Percentiles rank a stretch among this genome's conserved stretches.
These are phyloP conservation scores for Thinocorus orbignyianus DNA, from an alignment of 2,113 vertebrate species.

Conservation along the genomic window DNA sequence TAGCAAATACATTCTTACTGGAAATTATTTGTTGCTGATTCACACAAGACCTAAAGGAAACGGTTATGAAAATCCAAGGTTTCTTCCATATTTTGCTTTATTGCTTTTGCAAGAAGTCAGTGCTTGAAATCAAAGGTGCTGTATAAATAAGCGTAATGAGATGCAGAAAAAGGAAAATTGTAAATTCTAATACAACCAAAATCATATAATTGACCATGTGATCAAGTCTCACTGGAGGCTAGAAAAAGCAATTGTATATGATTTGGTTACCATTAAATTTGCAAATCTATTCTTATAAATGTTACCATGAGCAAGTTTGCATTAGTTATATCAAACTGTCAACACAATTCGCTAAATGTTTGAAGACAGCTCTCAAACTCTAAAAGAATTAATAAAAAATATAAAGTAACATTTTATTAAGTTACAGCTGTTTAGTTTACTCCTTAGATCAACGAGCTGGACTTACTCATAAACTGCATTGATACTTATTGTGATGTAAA, in stretches of 20 bases:
- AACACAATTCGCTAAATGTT: conserved; percentile 2
- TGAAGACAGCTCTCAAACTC: neutral
- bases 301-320: neutral
- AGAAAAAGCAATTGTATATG: neutral
- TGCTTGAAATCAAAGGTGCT: neutral
- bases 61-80: neutral
- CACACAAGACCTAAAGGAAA: neutral
- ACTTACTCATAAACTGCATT: neutral
- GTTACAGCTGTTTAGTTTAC: neutral
- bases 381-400: neutral
- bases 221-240: neutral
- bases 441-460: neutral
- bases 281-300: neutral
- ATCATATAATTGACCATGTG: neutral
- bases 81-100: neutral
- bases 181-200: neutral
- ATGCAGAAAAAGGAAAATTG: neutral
- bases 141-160: neutral
- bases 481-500: neutral
- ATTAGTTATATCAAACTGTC: neutral
- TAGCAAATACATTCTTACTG: neutral
- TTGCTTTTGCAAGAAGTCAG: neutral
- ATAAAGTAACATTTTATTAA: conserved; percentile 22
- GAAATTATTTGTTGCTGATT: neutral
- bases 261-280: conserved; percentile 21